These are phyloP conservation scores for Scaptomyza polygonia DNA, from an alignment of 2,888 invertebrate genomes.

Conservation along the genomic window DNA sequence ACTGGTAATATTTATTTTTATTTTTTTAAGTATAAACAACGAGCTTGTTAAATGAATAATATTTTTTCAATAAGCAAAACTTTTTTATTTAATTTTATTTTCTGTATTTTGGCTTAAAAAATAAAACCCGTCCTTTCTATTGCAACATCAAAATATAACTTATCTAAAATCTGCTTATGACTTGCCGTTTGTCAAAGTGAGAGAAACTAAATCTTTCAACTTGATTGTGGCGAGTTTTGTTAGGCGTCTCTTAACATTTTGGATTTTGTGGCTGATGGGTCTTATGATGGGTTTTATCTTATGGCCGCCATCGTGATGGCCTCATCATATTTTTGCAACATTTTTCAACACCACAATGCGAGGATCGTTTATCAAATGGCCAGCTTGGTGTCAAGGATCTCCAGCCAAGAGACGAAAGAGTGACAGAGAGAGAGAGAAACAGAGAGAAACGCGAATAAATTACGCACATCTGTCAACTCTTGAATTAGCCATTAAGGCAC, in stretches of 20 bases:
- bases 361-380: constrained; percentile 70
- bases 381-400: constrained; percentile 50
- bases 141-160: background rate
- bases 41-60: no score
- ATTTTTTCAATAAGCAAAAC: no score
- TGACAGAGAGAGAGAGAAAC: constrained; percentile 11
- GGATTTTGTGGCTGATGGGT: constrained; percentile 10
- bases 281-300: constrained; percentile 34
- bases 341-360: constrained; percentile 76
- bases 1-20: no score
- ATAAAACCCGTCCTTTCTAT: no score
- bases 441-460: constrained; percentile 81
- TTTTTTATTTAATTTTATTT: no score
- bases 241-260: constrained; percentile 5
- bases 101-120: no score
- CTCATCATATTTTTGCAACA: constrained; percentile 80
- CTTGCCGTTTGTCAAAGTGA: constrained; percentile 39
- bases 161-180: constrained; percentile 29
- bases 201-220: constrained; percentile 10
- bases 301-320: constrained; percentile 76
- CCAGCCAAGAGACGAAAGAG: constrained; percentile 23
- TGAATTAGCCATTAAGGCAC: constrained; percentile 85
- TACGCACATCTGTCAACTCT: constrained; percentile 84
- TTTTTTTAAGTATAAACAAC: no score
- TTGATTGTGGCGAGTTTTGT: background rate